phyloP scores from a whole-genome alignment of 2,113 vertebrate genomes.

The Myiozetetes cayanensis region DNA sequence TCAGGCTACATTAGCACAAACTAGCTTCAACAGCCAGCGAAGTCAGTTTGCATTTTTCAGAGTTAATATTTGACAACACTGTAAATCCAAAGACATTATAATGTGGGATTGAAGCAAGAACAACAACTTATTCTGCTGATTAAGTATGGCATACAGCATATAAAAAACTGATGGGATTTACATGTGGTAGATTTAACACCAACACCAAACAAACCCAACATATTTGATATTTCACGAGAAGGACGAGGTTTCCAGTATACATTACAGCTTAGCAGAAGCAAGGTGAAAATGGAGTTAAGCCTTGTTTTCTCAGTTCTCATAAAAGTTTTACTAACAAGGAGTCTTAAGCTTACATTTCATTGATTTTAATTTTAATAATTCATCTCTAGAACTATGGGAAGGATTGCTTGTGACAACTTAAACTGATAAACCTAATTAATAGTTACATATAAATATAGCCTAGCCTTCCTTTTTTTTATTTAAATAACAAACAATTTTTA shows the following conservation, averaged over 20 bases:
- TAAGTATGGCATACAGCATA: neutral
- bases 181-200: neutral
- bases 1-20: constrained; percentile 20
- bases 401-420: neutral
- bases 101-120: neutral
- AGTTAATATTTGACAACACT: constrained; percentile 43
- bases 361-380: constrained; percentile 14
- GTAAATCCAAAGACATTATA: constrained; percentile 10
- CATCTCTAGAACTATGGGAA: neutral
- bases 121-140: neutral
- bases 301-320: neutral
- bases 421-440: neutral
- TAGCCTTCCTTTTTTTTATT: neutral
- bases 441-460: neutral
- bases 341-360: neutral
- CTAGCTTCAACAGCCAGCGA: neutral
- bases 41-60: constrained; percentile 13
- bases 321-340: neutral
- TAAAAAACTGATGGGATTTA: neutral
- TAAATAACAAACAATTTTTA: neutral
- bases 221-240: neutral
- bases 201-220: neutral
- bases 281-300: neutral
- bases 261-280: neutral
- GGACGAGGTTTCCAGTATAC: neutral